A percentile compares a stretch with the other conserved stretches of the same genome.
Evolutionary conservation across 2,888 invertebrate species (phyloP).

Genomic region (Chelonus formosanus): DNA sequence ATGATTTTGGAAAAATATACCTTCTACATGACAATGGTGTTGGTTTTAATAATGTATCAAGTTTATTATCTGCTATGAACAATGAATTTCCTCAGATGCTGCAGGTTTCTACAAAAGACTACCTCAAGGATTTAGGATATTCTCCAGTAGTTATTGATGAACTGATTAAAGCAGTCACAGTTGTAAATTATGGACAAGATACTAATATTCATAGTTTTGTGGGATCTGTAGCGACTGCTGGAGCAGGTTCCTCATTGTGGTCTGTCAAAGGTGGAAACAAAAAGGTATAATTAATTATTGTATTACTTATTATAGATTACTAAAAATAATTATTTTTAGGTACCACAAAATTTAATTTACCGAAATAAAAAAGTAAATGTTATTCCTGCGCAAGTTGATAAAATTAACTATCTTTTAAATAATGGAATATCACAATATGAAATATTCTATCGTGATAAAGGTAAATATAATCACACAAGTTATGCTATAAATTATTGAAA

Average conservation of each 20-base stretch:
- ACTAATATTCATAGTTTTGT: conserved; percentile 67
- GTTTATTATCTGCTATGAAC: conserved; percentile 68
- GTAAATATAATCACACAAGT: conserved; percentile 32
- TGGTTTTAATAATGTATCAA: conserved; percentile 66
- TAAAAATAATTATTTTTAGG: conserved; percentile 45
- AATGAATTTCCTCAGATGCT: conserved; percentile 65
- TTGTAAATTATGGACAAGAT: conserved; percentile 72
- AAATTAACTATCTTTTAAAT: conserved; percentile 47
- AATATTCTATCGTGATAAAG: conserved; percentile 48
- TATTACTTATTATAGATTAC: not conserved
- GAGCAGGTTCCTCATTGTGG: conserved; percentile 68
- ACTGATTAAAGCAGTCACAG: conserved; percentile 67
- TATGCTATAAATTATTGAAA: no score
- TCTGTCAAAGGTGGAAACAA: conserved; percentile 71
- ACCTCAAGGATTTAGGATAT: conserved; percentile 64
- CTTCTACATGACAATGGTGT: conserved; percentile 66
- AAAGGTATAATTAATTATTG: conserved; percentile 50
- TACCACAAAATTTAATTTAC: conserved; percentile 54
- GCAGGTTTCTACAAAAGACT: conserved; percentile 57
- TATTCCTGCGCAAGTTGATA: conserved; percentile 48
- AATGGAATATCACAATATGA: conserved; percentile 46
- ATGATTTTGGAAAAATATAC: conserved; percentile 68
- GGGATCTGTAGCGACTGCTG: conserved; percentile 67
- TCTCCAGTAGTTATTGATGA: conserved; percentile 68
- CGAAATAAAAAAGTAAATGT: conserved; percentile 50